A percentile compares a stretch with the other conserved stretches of the same genome.
phyloP scores from a whole-genome alignment of 2,797 vertebrate genomes.

The Peromyscus aztecus region DNA sequence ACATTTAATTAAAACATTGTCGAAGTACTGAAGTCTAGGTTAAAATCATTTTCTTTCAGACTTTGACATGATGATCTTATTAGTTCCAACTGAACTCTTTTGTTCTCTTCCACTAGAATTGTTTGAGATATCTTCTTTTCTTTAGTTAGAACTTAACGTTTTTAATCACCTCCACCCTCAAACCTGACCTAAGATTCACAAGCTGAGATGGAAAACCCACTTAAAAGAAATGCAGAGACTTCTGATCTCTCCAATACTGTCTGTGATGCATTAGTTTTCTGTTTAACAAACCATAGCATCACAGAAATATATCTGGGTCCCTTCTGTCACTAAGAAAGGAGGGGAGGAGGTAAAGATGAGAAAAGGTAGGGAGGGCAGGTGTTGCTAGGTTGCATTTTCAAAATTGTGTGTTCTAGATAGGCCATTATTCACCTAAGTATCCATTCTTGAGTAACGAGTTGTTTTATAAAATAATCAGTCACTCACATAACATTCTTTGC shows the following conservation, averaged over 20 bases:
- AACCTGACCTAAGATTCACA: constrained; percentile 33
- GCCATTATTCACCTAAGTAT: not conserved
- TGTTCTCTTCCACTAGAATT: not conserved
- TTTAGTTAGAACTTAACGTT: not conserved
- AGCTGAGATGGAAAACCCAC: constrained; percentile 25
- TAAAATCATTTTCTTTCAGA: constrained; percentile 49
- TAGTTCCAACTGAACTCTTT: not conserved
- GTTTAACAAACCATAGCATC: not conserved
- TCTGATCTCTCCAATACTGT: constrained; percentile 4
- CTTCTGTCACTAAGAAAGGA: not conserved
- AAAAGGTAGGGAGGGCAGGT: not conserved
- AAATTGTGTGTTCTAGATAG: not conserved
- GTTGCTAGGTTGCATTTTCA: not conserved
- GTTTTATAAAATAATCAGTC: constrained; percentile 41
- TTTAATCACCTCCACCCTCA: not conserved
- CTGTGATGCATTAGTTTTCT: not conserved
- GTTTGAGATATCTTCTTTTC: not conserved
- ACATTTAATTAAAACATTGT: constrained; percentile 27
- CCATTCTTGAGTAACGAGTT: not conserved
- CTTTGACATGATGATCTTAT: not conserved
- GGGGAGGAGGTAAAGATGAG: not conserved
- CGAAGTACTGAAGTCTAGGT: not conserved
- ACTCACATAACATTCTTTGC: not conserved
- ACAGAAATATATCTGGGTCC: not conserved
- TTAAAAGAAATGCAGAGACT: not conserved